Conservation (phyloP, 2,113 vertebrate genomes). For the Silurus asotus region DNA sequence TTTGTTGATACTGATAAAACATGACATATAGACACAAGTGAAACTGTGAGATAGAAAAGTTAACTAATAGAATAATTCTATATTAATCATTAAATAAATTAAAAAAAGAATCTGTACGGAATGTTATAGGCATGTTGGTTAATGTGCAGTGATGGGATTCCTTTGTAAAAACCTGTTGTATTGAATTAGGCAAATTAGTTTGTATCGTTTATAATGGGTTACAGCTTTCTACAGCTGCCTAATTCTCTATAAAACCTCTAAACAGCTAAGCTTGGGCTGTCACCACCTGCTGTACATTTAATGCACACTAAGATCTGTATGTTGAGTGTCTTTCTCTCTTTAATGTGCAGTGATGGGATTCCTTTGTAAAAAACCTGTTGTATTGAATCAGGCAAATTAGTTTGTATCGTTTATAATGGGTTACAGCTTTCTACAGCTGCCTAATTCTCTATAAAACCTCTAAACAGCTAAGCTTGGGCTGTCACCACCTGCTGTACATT, state of each 20-base stretch:
- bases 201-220: background rate
- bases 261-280: background rate
- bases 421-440: background rate
- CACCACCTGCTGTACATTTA: background rate
- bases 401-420: background rate
- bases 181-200: background rate
- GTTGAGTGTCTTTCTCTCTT: background rate
- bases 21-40: background rate
- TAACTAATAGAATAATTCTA: background rate
- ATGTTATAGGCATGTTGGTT: background rate
- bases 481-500: background rate
- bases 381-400: background rate
- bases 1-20: background rate
- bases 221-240: background rate
- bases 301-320: background rate
- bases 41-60: background rate
- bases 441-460: background rate
- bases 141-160: background rate
- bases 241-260: background rate
- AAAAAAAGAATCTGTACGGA: background rate
- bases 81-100: no score
- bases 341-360: background rate
- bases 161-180: background rate
- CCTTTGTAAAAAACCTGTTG: background rate
- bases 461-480: background rate